Base-by-base conservation (phyloP, 2,113 vertebrate genomes). In the Colossoma macropomum region DNA sequence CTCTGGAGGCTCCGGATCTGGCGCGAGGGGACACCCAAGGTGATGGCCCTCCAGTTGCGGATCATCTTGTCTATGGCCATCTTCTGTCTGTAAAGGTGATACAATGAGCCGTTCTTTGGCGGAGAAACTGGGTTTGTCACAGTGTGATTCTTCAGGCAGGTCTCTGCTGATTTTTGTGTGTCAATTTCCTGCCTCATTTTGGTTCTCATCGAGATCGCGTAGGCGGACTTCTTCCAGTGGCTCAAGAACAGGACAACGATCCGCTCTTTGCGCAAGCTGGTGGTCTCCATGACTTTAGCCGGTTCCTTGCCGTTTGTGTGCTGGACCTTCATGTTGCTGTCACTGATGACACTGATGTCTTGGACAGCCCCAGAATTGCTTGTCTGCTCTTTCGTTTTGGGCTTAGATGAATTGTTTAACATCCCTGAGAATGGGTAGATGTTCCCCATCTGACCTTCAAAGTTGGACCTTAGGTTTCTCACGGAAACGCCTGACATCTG, bases 161-260 rank as follows among this genome's bases (percentile, higher is more conserved):
- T 86, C 19, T 59, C 19, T 72, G 11, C 10, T 27, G 0, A 11
- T 69, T 25, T 0, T 50, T 76, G 56, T 17, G 60, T 72, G 38
- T n/a, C 50, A 63, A 75, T 56, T 71, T 76, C 89, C 77, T 87
- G 62, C 81, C 87, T 90, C 79, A 90, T 86, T 75, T 87, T 89
- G 82, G 93, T 87, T 90, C 87, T 91, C 75, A 93, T 83, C 25
- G 94, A 94, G 9, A 91, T 92, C 0, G 93, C 89, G 48, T 93
- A 96, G 0, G 96, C 94, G 0, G 95, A 96, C 80, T 93, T 96
- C 88, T 96, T 97, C 97, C 97, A 99, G 92, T 99, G 96, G 81
- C 96, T 92, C 48, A 99, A 90, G 87, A 98, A 99, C 59, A 98
- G 92, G 84, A 95, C 94, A 54, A 98, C 94, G 0, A 97, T 97